Percentiles rank a stretch among this genome's conserved stretches.
phyloP scores from a whole-genome alignment of 2,888 invertebrate genomes.

The Mesorhabditis spiculigera region DNA sequence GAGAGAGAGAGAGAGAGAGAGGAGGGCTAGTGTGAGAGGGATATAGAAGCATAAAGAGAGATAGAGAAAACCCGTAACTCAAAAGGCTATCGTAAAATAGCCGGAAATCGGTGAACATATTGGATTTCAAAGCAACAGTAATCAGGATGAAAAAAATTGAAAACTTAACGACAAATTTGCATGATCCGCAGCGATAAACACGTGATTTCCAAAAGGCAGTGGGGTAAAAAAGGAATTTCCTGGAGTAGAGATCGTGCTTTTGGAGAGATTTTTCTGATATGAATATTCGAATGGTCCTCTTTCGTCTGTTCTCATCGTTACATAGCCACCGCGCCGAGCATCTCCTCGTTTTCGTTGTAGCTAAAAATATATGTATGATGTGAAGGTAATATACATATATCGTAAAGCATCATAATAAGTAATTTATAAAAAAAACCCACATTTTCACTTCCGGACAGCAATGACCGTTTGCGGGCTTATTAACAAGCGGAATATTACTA shows the following conservation, averaged over 20 bases:
- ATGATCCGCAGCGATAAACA: no score
- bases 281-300: background rate
- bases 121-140: background rate
- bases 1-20: no score
- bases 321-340: background rate
- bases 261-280: background rate
- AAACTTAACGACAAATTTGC: background rate
- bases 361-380: background rate
- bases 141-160: background rate
- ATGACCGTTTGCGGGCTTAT: background rate
- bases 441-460: background rate
- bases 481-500: constrained; percentile 1
- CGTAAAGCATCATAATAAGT: background rate
- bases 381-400: no score
- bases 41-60: no score
- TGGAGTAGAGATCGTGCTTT: background rate
- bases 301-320: background rate
- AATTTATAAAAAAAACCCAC: constrained; percentile 1
- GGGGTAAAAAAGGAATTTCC: background rate
- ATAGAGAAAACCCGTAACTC: no score
- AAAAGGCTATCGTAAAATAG: no score
- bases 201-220: no score
- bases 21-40: no score
- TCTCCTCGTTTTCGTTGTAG: constrained; percentile 2
- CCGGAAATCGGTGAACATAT: background rate